phyloP scores from a whole-genome alignment of 2,797 vertebrate species.

The Vespertilio murinus region DNA sequence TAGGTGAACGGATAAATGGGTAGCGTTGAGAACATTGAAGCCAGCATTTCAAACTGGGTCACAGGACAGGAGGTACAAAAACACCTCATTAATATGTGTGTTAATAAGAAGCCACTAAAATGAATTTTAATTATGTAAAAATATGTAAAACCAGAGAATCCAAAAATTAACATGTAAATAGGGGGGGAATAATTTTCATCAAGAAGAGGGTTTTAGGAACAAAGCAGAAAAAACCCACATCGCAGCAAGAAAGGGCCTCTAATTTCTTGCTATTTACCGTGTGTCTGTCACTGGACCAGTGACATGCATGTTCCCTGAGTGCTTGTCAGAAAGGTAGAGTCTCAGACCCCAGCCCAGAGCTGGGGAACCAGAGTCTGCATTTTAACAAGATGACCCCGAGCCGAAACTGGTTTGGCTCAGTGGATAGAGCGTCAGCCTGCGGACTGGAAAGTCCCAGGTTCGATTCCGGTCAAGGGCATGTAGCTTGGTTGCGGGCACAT shows the following conservation, averaged over 20 bases:
- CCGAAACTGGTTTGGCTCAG: too few species aligned
- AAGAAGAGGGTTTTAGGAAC: neutral
- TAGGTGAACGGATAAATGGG: neutral
- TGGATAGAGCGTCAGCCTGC: too few species aligned
- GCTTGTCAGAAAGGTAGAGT: neutral
- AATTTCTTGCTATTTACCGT: neutral
- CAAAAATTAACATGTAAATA: neutral
- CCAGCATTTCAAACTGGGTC: neutral
- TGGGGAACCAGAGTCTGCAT: neutral
- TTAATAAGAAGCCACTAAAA: neutral
- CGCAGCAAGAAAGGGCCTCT: neutral
- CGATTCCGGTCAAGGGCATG: too few species aligned
- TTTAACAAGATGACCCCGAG: neutral
- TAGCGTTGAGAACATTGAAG: neutral
- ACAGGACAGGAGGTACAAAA: neutral
- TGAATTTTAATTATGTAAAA: slow-evolving; percentile 45
- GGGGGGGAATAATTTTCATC: slow-evolving; percentile 3
- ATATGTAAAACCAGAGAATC: neutral
- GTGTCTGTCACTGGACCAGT: neutral
- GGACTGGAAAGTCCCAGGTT: too few species aligned
- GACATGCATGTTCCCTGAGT: neutral
- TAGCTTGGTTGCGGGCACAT: too few species aligned
- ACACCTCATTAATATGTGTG: neutral
- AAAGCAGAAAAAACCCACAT: neutral
- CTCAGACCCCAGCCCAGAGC: neutral